Base-by-base conservation (phyloP, 2,113 vertebrate species). In the Anolis sagrei region DNA sequence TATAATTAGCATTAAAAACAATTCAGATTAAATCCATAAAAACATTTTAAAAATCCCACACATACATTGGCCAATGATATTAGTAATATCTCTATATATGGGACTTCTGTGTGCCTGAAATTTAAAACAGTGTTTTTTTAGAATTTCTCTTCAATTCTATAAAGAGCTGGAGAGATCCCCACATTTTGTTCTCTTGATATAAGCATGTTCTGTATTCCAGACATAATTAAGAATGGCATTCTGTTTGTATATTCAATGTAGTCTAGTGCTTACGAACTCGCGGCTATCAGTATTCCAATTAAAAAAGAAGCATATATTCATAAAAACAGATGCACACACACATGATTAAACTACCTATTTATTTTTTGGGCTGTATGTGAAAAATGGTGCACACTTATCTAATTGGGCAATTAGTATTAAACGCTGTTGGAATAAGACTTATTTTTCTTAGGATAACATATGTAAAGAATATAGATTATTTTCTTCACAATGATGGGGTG, bases 331-430 rank as follows among this genome's bases (percentile, higher is more conserved):
- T 27, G 27, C 27, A 66, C 23, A 39, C 7, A 72, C 49, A n/a
- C 7, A 44, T 81, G 86, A 86, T 62, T 76, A 78, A 87, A 62
- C 77, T 27, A 36, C 7, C 23, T 68, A 19, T 89, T 88, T 75
- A 19, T 13, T 61, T 10, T 62, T 78, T 85, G 21, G 84, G 85
- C n/a, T 16, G 8, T 76, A 34, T 79, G 76, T 89, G 76, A 93
- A 87, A 84, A 87, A 48, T 81, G 74, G 72, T 79, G 81, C 84
- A 69, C 89, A 58, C 64, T 87, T 73, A 48, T 84, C 48, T 91
- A 92, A 88, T 73, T 85, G 72, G 90, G 89, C 84, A 91, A 78
- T 89, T 91, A 89, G 39, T 87, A 94, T 91, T 77, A 90, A 90
- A 93, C 92, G 85, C 93, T 86, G 79, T 85, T 76, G 77, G 77